Base-by-base conservation (phyloP, 1,140 invertebrate genomes). In the Neuroterus valhalla region DNA sequence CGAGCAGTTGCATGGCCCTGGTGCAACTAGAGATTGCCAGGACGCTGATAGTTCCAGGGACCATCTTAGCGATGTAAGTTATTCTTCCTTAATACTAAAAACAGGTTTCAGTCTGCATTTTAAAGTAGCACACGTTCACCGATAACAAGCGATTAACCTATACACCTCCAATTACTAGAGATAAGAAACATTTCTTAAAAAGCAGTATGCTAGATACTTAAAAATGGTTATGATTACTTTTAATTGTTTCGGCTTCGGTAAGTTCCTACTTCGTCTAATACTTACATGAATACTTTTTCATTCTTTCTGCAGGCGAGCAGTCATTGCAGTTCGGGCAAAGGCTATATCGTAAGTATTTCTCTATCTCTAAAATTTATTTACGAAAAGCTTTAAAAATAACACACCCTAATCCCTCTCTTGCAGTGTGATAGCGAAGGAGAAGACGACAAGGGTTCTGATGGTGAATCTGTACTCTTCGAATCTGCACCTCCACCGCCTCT, bases 341-440 rank as follows among this genome's bases (percentile, higher is more conserved):
- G 94, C 93, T 95, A 95, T 94, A 95, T 95, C 94, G 94, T 95
- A 92, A 95, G 94, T 95, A 92, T 91, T 68, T 84, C 84, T 89
- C 84, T 77, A 76, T 50, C 50, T 79, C 15, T 31, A 8, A 38
- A 15, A 5, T 55, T 38, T 15, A 38, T 62, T 3, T 62, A 14
- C 4, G 5, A 11, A 52, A 14, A 23, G 3, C 1, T 10, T 38
- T 38, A 1, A 69, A 68, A 38, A 67, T 62, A 62, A 77, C 73
- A 14, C 11, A 15, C 31, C 8, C 1, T 31, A 62, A 62, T 52
- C 19, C 12, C 3, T 62, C 12, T 14, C 19, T 50, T 50, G 17
- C 84, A 96, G 95, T 96, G 95, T 96, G 95, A 96, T 95, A 96
- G 94, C 93, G 94, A 95, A 93, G 94, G 94, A 91, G 94, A 95